Conservation (phyloP, 2,797 vertebrate genomes). For the Trachops cirrhosus region DNA sequence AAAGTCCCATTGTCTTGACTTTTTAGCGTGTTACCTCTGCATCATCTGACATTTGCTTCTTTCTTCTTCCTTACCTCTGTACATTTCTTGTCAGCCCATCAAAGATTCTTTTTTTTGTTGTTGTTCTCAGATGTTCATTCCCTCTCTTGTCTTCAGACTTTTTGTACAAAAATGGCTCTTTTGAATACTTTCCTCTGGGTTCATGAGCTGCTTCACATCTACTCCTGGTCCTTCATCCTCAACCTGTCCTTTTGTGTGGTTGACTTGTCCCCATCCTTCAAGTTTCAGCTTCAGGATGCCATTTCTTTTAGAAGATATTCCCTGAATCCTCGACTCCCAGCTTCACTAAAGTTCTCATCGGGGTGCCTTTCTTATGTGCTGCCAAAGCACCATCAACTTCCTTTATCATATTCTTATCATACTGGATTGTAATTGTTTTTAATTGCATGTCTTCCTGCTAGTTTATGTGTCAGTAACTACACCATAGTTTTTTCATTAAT, state of each 20-base stretch:
- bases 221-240: not conserved
- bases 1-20: not conserved
- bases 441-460: not conserved
- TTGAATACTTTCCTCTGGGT: not conserved
- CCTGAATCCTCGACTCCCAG: not conserved
- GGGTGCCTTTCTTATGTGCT: not conserved
- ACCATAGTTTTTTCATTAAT: not conserved
- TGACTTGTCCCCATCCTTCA: not conserved
- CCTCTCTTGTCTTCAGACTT: not conserved
- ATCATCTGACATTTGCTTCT: not conserved
- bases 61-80: not conserved
- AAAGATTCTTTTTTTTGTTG: not conserved
- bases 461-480: not conserved
- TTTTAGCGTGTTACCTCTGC: accelerated
- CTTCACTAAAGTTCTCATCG: not conserved
- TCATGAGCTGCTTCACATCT: not conserved
- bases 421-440: not conserved
- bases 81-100: not conserved
- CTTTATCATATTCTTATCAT: not conserved
- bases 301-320: not conserved
- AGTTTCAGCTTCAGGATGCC: not conserved
- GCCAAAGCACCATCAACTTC: not conserved
- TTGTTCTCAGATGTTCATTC: not conserved
- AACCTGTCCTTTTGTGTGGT: not conserved
- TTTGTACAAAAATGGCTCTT: not conserved